Base-by-base conservation (phyloP, 2,113 vertebrate genomes). In the Pseudorhombus dupliciocellatus region DNA sequence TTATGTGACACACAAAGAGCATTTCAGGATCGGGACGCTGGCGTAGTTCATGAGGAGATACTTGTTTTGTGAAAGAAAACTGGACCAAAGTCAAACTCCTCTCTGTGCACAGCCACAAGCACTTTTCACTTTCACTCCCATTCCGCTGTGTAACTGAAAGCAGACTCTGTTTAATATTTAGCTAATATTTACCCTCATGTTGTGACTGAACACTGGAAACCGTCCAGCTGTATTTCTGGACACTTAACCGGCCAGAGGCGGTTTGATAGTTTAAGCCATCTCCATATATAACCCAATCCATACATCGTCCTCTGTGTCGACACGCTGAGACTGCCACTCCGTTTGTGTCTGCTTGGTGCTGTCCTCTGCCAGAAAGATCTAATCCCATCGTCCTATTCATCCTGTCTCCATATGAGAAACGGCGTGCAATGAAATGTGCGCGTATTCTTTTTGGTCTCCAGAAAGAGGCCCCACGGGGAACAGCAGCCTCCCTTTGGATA, bases 371-470 rank as follows among this genome's bases (percentile, higher is more conserved):
- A 84, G 73, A 63, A 75, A 65, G n/a, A 80, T 75, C 69, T 75
- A 62, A 83, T 83, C 60, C 75, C 42, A 46, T 78, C 30, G 58
- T 74, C 34, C 56, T 26, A 5, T 31, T 67, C 0, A 3, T 28
- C 37, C 55, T 66, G 40, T 40, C 69, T 64, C 78, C 20, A 68
- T 73, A 75, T 74, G 61, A 84, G 78, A 80, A 84, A 69, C 30
- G 70, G 68, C 4, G 73, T 69, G 73, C 75, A 84, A 85, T 82
- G 84, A 81, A 84, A 87, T 66, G 31, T 57, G 53, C 73, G 57
- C 25, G 66, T 66, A 70, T 30, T 74, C 10, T 66, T 76, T 70
- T 65, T 75, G 54, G 66, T 81, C 46, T 71, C 54, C 63, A 75
- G 56, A 67, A 75, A 72, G 66, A 74, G 74, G 77, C 76, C 84